A percentile compares a stretch with the other conserved stretches of the same genome.
Conservation (phyloP, 1,140 invertebrate species). For the Chrysopa pallens region DNA sequence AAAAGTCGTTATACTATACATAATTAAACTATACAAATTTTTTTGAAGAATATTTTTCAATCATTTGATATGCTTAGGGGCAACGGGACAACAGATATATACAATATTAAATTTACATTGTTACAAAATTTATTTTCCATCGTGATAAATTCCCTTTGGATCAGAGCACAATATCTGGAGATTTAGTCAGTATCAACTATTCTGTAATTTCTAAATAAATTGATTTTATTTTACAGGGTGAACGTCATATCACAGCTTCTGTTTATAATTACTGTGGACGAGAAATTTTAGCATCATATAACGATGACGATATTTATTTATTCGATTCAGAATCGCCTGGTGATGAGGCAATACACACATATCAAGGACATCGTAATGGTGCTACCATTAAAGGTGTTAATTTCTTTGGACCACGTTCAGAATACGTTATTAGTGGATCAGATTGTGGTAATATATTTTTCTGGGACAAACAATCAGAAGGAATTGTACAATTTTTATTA, state of each 20-base stretch:
- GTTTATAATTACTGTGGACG: constrained; percentile 82
- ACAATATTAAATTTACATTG: background rate
- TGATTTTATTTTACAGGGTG: background rate
- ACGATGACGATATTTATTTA: constrained; percentile 85
- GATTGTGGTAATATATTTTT: constrained; percentile 91
- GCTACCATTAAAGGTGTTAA: constrained; percentile 84
- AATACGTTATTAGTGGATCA: constrained; percentile 83
- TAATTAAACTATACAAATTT: too few relatives aligned
- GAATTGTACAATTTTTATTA: constrained; percentile 72
- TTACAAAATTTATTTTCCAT: background rate
- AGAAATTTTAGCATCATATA: constrained; percentile 82
- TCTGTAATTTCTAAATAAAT: too few relatives aligned
- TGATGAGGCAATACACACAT: constrained; percentile 50
- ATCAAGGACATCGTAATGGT: constrained; percentile 61
- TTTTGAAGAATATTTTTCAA: background rate
- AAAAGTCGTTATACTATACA: too few relatives aligned
- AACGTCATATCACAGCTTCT: constrained; percentile 62
- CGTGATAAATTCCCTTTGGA: too few relatives aligned
- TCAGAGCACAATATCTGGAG: too few relatives aligned
- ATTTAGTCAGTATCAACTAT: too few relatives aligned
- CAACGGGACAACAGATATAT: background rate
- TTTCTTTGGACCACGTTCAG: constrained; percentile 80
- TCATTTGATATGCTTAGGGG: background rate
- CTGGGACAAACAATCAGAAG: constrained; percentile 80
- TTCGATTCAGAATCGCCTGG: constrained; percentile 45